Base-by-base conservation (phyloP, 2,113 vertebrate species). In the Phasianus colchicus region DNA sequence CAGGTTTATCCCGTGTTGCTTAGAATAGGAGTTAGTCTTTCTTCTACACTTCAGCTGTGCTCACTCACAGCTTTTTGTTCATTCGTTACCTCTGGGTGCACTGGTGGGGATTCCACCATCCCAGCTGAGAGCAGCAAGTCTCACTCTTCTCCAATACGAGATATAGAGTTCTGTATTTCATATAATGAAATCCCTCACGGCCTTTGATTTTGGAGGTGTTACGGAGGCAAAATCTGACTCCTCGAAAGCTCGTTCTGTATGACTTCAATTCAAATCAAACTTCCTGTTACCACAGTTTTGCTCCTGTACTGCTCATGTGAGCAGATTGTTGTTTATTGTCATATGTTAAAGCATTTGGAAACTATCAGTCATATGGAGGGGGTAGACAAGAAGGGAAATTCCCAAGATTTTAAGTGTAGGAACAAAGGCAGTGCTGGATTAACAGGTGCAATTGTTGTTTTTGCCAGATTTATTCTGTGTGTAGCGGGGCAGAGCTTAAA, bases 271-370 rank as follows among this genome's bases (percentile, higher is more conserved):
- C 32, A 22, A 43, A 43, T 43, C 67, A 83, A 85, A 70, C 82
- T 89, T 89, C 87, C 87, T 78, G 40, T 40, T 74, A 27, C 57
- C 57, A 58, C 72, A 63, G 63, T 83, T 80, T 18, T 43, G 65
- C 90, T 92, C 69, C 93, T 48, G 61, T 36, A 72, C 58, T 77
- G 47, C 65, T 72, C 4, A 0, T n/a, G 27, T 0, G 69, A 92
- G 86, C 89, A 95, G 88, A 91, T 65, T 92, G 95, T 64, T 93
- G 61, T 61, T 88, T 75, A 57, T 83, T 78, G 75, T 95, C 82
- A 67, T 80, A 88, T 71, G 76, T 32, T 83, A 64, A 86, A 95
- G 89, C 93, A 85, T 94, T 95, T 95, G 94, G 93, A 95, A 95
- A 57, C 55, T 29, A 89, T 95, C 93, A 91, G 85, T 93, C 69